Evolutionary conservation across 2,797 vertebrate species (phyloP).

Genomic region (Chelmon rostratus): DNA sequence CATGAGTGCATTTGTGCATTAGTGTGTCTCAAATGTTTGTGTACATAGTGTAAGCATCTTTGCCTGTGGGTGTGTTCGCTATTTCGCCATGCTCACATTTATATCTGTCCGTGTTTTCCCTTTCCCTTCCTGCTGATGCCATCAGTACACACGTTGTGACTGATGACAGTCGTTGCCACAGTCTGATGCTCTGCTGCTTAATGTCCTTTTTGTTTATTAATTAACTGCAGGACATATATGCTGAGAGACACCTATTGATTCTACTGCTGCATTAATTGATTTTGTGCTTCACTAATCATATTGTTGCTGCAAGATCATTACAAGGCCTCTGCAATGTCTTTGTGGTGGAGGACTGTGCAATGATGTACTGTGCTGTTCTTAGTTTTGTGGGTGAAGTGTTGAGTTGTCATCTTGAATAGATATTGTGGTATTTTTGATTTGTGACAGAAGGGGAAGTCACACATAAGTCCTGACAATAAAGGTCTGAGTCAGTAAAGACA

Average conservation of each 20-base stretch:
- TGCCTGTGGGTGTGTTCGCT: constrained; percentile 68
- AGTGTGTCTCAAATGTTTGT: constrained; percentile 44
- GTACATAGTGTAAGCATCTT: constrained; percentile 49
- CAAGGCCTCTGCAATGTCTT: constrained; percentile 58
- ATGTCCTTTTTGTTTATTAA: constrained; percentile 85
- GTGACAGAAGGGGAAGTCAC: neutral
- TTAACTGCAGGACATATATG: constrained; percentile 84
- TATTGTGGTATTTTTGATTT: constrained; percentile 28
- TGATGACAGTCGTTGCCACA: constrained; percentile 83
- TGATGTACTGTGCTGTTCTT: constrained; percentile 43
- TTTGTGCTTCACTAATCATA: constrained; percentile 85
- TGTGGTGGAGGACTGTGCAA: constrained; percentile 49
- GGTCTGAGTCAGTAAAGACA: neutral
- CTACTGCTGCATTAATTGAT: constrained; percentile 83
- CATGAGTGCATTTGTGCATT: constrained; percentile 20
- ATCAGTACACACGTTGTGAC: constrained; percentile 78
- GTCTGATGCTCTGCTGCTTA: constrained; percentile 79
- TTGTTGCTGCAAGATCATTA: constrained; percentile 80
- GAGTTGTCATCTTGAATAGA: constrained; percentile 40
- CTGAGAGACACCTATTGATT: constrained; percentile 86
- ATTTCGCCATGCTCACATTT: constrained; percentile 70
- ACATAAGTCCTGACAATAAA: constrained; percentile 15
- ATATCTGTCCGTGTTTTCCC: constrained; percentile 74
- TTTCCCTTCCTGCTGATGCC: constrained; percentile 80
- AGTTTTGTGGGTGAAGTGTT: constrained; percentile 42